Evolutionary conservation across 2,888 invertebrate genomes (phyloP), one percentile per base, ranked within the genome.

Genomic region (Pterostichus niger): DNA sequence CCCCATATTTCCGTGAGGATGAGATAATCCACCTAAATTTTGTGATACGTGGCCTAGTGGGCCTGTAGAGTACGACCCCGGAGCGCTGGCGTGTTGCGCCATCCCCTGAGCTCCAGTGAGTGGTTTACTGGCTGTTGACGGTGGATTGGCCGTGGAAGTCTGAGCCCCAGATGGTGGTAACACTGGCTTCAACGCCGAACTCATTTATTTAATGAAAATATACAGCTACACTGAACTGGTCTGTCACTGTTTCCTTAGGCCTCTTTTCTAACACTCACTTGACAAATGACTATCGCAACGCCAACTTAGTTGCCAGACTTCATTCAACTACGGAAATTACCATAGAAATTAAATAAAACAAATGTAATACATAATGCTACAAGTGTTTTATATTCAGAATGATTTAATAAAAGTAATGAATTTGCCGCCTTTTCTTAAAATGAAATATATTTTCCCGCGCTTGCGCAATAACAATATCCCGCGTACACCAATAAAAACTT

Each of bases 101-200:
- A 83, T 83, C 10, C 46, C 44, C 59, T 84, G 82, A 86, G 88
- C 89, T 2, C 88, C 87, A 87, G 88, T 89, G 87, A 88, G 88
- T 15, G 88, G 87, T 84, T 89, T 89, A 78, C 86, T 87, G 64
- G 88, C 83, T 77, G 86, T 88, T 17, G 86, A 84, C 33, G 87
- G 84, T 13, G 75, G 40, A 31, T 71, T 73, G 71, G 87, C 87
- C 35, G 87, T 82, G 31, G 88, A 85, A 71, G 87, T 88, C 89
- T 91, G 89, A 88, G 90, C 89, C 71, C 87, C 86, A 44, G 88
- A 85, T 89, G 92, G 90, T 85, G 92, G 90, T 87, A 92, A 88
- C 87, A 91, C 92, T 88, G 93, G 92, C 90, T 93, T 93, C 89
- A 93, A 89, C 88, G 92, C 92, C 88, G 93, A 92, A 91, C 92